Evolutionary conservation across 2,113 vertebrate species (phyloP), one percentile per base, ranked within the genome.

Genomic region (Empidonax alnorum): DNA sequence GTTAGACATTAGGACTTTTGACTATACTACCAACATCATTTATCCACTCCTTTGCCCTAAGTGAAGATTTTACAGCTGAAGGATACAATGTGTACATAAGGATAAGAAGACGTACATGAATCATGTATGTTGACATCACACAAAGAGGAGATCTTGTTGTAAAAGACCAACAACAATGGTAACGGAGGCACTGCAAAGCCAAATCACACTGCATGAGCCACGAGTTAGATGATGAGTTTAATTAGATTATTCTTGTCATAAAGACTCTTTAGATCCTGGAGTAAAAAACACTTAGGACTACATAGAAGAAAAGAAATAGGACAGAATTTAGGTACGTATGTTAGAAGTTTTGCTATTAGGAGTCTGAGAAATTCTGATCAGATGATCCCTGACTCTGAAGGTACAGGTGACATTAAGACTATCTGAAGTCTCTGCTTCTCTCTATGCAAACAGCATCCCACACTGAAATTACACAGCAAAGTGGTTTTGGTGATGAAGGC

Each of bases 151-250:
- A 61, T 41, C 13, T 49, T 42, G 6, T 10, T 67, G 42, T 49
- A 61, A 44, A 61, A 84, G 76, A 42, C 37, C 23, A 74, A 17
- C 27, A 63, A 4, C 44, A 20, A 21, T 0, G 4, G 39, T 39
- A 15, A 71, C 0, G 0, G 44, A 59, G 47, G 90, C 23, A 46
- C 14, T 0, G 0, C 2, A 16, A 55, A 91, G 49, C 56, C n/a
- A 55, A 67, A 68, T 21, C 2, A 0, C 13, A 13, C 25, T 24
- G 12, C 44, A 35, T 17, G 44, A 20, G 37, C 44, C 58, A 33
- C 4, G 21, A 61, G 3, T 16, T 8, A 21, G 39, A 74, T 14
- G 28, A 71, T 10, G 62, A 22, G 25, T 39, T 67, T 53, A 84
- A 72, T 87, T 72, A 58, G 12, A 71, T 87, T 58, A 76, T 44